Base-by-base conservation (phyloP, 2,888 invertebrate species). In the Drosophila austrosaltans region DNA sequence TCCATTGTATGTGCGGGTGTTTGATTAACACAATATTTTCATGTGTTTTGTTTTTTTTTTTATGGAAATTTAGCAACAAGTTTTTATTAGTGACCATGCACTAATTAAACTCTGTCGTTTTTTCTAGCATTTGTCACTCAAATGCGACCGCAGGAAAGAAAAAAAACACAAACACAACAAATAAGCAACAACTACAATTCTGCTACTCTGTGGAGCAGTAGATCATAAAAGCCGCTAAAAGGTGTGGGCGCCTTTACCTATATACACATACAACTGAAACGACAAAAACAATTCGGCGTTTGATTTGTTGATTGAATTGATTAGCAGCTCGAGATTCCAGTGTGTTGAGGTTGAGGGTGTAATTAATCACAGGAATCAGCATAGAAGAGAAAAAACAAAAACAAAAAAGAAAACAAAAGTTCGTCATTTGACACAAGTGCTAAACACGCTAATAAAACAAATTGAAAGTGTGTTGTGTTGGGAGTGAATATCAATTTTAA, bases 71-170 rank as follows among this genome's bases (percentile, higher is more conserved):
- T 78, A 76, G 79, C 87, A 84, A 83, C 81, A 70, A 78, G 78
- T 78, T 81, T 71, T 90, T 90, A 90, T 88, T 88, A 88, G 89
- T 82, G 79, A 77, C 72, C 88, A 82, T 88, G 90, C 90, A 90
- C 87, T 88, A 90, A 88, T 88, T 88, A 90, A 85, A 80, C 77
- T 81, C 68, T 68, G 75, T 77, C 76, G 75, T 71, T 72, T 75
- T 62, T 77, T 76, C 79, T 68, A 72, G 61, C 74, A 72, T 56
- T 67, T 78, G 72, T 78, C 81, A 72, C 72, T 67, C 60, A 67
- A 60, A 54, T 30, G 48, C 39, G 39, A 56, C 54, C 67, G 66
- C 75, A 60, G 22, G 22, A 36, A 36, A 20, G 61, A 30, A 64
- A 40, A 67, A 68, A 72, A 70, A 63, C 58, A 75, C 66, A 76